Base-by-base conservation (phyloP, 37 sponge, comb jelly and placozoan genomes). In the Chondrilla cf. caribensis region DNA sequence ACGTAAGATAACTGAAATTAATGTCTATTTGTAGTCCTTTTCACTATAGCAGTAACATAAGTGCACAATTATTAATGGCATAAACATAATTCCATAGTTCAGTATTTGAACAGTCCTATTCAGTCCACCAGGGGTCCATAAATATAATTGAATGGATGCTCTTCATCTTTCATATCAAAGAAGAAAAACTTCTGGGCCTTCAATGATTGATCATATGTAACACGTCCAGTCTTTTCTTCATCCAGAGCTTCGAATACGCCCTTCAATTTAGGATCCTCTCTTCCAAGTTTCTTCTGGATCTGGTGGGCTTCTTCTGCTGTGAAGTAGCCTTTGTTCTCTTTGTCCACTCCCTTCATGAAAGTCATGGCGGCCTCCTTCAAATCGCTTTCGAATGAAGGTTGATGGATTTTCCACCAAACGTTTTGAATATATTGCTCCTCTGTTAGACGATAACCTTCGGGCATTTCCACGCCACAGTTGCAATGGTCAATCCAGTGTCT, bases 61-160 rank as follows among this genome's bases (percentile, higher is more conserved):
- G 6, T 47, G 51, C 51, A 47, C 51, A 47, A 47, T 47, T 47
- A 47, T 47, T 47, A 47, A 11, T 47, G 51, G 51, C 11, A 47
- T 47, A 47, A 47, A 47, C 51, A 47, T 47, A 47, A 47, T 47
- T 47, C 51, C 51, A 47, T 47, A 47, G 6, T 47, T 47, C 51
- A 47, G 51, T 47, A 14, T 11, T 47, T 47, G 51, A 47, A 47
- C 51, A 47, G 51, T 47, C 51, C 51, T 26, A 68, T 71, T 40
- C 39, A 75, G 39, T 75, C 77, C 2, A 75, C 77, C 11, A 75
- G 39, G 36, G 77, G 77, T 75, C 77, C 77, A 37, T n/a, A 39
- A n/a, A 75, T 40, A 1, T 39, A 18, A 43, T 75, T 75, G 7
- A 75, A 75, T 39, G 77, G 77, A 75, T 75, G 43, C 8, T 75